Base-by-base conservation (phyloP, 2,113 vertebrate genomes). In the Bufo gargarizans region DNA sequence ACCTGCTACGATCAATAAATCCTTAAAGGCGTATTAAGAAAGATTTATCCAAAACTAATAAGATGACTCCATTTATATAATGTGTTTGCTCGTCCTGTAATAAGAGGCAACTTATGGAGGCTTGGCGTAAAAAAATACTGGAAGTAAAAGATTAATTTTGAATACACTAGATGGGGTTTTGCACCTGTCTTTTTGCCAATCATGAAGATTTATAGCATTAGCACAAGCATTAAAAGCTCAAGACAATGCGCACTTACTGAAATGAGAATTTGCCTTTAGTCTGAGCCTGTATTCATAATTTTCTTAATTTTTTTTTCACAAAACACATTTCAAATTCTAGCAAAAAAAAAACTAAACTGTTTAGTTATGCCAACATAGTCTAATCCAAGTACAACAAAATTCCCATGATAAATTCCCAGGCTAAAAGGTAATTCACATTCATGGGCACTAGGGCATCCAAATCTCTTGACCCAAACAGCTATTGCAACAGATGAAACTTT, bases 181-280 rank as follows among this genome's bases (percentile, higher is more conserved):
- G 78, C 78, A 81, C 55, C 78, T 58, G 77, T 58, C 56, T 19
- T 17, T 81, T 33, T 80, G 53, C 22, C 77, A 56, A 80, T 22
- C 77, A 16, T 16, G 22, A 80, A 59, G 78, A 81, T 45, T 59
- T 59, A 45, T 59, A 19, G 56, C 16, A 81, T 61, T 61, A 81
- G 78, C 55, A 59, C 77, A 59, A 80, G 77, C 56, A 59, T 81
- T 81, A 81, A 81, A 81, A 56, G 78, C 78, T 61, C 56, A 81
- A 43, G 56, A 81, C 22, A 81, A n/a, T 22, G 49, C 10, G 50
- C 77, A 55, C 77, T 78, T 78, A 78, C 50, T 78, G 77, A 78
- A 78, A 78, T 78, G 77, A 78, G 49, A 80, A 80, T 59, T 80
- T 61, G n/a, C 14, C 22, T 80, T 65, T 12, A 43, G 5, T 13